A percentile compares a stretch with the other conserved stretches of the same genome.
Conservation (phyloP, 2,888 invertebrate species). For the Ochropleura plecta region DNA sequence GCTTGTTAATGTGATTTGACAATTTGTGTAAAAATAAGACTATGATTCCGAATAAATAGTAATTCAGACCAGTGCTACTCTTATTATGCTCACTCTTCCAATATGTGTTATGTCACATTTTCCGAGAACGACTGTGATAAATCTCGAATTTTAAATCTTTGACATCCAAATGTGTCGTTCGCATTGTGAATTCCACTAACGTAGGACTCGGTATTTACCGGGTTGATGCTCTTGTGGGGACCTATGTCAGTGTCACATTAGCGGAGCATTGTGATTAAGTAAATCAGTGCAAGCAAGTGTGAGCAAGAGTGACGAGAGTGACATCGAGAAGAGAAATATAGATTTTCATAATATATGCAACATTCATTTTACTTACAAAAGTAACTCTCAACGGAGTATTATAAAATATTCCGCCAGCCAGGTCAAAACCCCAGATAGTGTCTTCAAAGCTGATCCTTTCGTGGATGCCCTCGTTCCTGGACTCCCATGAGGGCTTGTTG, state of each 20-base stretch:
- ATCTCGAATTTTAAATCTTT: neutral
- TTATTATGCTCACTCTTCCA: too few species aligned
- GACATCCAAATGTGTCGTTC: neutral
- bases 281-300: neutral
- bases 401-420: conserved; percentile 84
- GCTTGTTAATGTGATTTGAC: too few species aligned
- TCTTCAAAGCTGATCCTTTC: conserved; percentile 86
- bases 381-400: conserved; percentile 83
- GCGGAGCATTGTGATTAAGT: neutral
- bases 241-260: neutral
- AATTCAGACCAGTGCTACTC: too few species aligned
- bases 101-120: neutral
- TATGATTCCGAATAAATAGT: too few species aligned
- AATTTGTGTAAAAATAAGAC: too few species aligned
- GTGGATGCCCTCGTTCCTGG: conserved; percentile 85
- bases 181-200: neutral
- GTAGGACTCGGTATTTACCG: neutral
- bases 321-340: neutral
- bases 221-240: neutral
- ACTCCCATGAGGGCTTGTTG: conserved; percentile 82
- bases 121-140: neutral
- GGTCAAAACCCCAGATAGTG: conserved; percentile 84
- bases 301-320: neutral
- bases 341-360: neutral
- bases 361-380: conserved; percentile 71